These are phyloP conservation scores for Ranitomeya variabilis DNA, from an alignment of 2,113 vertebrate species.

Conservation along the genomic window DNA sequence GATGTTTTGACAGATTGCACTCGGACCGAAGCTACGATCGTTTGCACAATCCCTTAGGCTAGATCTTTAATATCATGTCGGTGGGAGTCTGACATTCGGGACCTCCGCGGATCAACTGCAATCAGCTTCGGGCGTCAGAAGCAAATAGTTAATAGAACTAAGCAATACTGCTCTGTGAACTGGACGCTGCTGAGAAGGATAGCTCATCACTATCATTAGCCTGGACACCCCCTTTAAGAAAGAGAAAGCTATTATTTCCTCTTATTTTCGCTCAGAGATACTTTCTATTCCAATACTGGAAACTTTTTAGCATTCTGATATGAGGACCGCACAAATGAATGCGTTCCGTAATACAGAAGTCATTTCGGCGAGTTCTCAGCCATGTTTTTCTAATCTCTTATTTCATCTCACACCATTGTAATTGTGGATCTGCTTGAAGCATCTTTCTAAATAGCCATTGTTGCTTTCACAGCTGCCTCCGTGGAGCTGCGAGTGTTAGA, in stretches of 20 bases:
- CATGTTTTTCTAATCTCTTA: conserved; percentile 38
- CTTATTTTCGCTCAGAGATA: not conserved
- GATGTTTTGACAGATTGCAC: too few species aligned
- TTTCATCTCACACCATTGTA: conserved; percentile 30
- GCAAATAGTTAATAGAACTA: too few species aligned
- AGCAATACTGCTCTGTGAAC: too few species aligned
- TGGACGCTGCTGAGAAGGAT: too few species aligned
- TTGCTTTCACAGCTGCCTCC: conserved; percentile 29
- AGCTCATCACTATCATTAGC: too few species aligned
- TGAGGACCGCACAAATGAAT: not conserved
- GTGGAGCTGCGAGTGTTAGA: conserved; percentile 3
- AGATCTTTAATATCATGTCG: too few species aligned
- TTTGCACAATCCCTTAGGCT: too few species aligned
- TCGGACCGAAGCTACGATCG: too few species aligned
- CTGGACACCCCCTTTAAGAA: too few species aligned
- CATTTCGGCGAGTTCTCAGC: conserved; percentile 22
- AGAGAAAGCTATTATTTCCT: not conserved
- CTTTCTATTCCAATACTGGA: not conserved
- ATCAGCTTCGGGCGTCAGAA: too few species aligned
- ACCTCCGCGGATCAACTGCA: too few species aligned
- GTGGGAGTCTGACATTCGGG: too few species aligned
- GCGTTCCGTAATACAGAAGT: conserved; percentile 9
- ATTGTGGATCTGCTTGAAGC: conserved; percentile 27
- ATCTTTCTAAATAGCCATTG: conserved; percentile 31
- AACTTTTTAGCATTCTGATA: not conserved